These are phyloP conservation scores for Acanthopleura granulata DNA, from an alignment of 2,888 invertebrate genomes.

Conservation along the genomic window DNA sequence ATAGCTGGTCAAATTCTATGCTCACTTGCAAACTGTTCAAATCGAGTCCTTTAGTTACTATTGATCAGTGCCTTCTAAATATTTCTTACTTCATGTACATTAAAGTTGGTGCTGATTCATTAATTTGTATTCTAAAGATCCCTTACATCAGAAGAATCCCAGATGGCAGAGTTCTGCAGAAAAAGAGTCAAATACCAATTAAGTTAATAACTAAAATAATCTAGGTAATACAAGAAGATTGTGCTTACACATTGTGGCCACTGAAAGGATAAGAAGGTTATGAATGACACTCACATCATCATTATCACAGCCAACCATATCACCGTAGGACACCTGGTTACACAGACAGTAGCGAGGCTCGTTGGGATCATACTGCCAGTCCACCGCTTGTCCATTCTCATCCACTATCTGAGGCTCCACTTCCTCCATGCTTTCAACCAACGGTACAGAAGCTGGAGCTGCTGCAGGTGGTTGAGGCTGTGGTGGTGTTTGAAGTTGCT, in stretches of 20 bases:
- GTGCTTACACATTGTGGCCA: not conserved
- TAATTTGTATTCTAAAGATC: too few species aligned
- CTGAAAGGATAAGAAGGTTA: not conserved
- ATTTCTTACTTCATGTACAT: too few species aligned
- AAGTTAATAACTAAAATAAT: not conserved
- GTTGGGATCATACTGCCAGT: constrained; percentile 96
- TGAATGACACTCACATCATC: constrained; percentile 81
- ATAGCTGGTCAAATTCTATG: too few species aligned
- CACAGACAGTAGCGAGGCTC: constrained; percentile 97
- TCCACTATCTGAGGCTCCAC: constrained; percentile 71
- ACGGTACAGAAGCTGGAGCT: constrained; percentile 40
- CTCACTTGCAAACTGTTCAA: too few species aligned
- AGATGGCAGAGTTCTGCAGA: too few species aligned
- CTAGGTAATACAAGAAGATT: not conserved
- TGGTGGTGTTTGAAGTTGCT: constrained; percentile 39
- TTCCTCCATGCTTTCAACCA: constrained; percentile 33
- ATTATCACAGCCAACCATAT: constrained; percentile 99
- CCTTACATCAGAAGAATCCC: too few species aligned
- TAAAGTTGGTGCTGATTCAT: too few species aligned
- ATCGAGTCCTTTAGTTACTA: too few species aligned
- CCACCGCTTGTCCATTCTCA: constrained; percentile 67
- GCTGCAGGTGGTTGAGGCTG: constrained; percentile 56
- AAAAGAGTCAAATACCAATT: too few species aligned
- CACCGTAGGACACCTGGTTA: constrained; percentile 97
- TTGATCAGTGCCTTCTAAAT: too few species aligned